Conservation (phyloP, 2,113 vertebrate species). For the Lanius ludovicianus region DNA sequence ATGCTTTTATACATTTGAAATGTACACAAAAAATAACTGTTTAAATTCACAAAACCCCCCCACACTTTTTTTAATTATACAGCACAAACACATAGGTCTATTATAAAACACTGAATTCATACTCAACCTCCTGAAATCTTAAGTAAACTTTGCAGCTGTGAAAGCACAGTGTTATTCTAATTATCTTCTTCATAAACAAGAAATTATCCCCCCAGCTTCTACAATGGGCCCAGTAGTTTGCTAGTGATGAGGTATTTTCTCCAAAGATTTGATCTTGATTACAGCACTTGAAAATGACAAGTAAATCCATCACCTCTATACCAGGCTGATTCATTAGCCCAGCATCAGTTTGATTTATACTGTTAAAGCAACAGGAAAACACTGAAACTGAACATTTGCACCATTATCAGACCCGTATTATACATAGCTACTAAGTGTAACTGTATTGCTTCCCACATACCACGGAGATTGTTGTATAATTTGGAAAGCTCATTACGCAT, state of each 20-base stretch:
- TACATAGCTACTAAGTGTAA: not conserved
- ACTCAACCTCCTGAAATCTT: not conserved
- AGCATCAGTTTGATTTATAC: not conserved
- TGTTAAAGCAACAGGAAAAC: not conserved
- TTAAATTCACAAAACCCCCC: not conserved
- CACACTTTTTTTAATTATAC: not conserved
- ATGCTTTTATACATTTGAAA: not conserved
- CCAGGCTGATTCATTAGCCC: not conserved
- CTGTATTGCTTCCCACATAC: not conserved
- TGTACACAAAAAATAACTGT: not conserved
- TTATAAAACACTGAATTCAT: not conserved
- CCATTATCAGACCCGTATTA: not conserved
- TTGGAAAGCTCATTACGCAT: not conserved
- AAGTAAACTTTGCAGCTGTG: not conserved
- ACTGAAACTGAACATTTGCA: not conserved
- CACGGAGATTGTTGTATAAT: not conserved
- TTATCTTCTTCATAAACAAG: not conserved
- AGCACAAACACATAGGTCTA: not conserved
- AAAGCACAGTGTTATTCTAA: not conserved
- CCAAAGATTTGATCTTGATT: slow-evolving; percentile 6
- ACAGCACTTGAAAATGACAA: not conserved
- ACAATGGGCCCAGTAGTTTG: not conserved
- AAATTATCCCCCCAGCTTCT: not conserved
- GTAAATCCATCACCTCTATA: not conserved
- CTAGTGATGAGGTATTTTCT: slow-evolving; percentile 24